phyloP scores from a whole-genome alignment of 2,888 invertebrate genomes.

The Chironomus riparius region DNA sequence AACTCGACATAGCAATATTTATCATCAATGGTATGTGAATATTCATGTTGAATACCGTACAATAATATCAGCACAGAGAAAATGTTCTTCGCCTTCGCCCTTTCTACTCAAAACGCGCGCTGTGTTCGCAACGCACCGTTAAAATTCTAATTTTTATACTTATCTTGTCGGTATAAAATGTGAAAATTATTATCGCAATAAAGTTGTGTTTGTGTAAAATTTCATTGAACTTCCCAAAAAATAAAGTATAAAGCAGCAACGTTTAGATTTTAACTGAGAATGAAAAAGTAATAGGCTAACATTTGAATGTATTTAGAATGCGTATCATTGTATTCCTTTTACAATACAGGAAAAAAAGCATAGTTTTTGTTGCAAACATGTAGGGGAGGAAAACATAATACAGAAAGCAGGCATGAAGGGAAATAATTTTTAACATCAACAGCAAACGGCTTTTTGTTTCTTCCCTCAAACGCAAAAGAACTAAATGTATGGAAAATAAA shows the following conservation, averaged over 20 bases:
- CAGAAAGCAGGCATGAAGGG: neutral
- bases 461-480: neutral
- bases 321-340: neutral
- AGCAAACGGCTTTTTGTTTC: neutral
- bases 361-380: constrained; percentile 14
- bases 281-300: neutral
- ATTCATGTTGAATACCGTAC: constrained; percentile 1
- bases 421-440: neutral
- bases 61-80: neutral
- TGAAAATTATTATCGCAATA: neutral
- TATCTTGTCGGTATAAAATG: neutral
- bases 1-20: constrained; percentile 6
- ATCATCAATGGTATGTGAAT: constrained; percentile 12
- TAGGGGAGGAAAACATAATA: constrained; percentile 17
- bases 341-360: neutral
- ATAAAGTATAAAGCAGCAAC: neutral
- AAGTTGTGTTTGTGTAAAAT: neutral
- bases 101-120: neutral
- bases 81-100: neutral
- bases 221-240: neutral
- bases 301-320: neutral
- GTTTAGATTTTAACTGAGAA: neutral
- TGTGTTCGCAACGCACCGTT: neutral
- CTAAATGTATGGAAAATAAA: neutral
- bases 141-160: constrained; percentile 2